Conservation (phyloP, 92 coral and sea anemone genomes). For the Bergia sp. region DNA sequence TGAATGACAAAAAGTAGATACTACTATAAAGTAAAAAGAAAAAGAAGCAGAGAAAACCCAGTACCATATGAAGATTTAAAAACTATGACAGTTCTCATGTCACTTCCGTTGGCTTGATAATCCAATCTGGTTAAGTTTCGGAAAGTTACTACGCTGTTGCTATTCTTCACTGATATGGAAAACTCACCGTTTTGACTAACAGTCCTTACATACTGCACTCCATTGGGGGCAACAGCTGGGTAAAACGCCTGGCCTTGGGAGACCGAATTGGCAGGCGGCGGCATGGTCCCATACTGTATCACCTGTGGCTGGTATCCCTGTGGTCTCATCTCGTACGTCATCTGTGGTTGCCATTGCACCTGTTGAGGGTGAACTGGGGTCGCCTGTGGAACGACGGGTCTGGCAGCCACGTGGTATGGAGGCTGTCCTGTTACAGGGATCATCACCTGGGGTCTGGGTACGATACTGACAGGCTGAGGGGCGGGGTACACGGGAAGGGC, state of each 20-base stretch:
- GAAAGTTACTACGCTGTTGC: too few relatives aligned
- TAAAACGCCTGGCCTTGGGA: conserved; percentile 66
- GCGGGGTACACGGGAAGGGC: conserved; percentile 83
- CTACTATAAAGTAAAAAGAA: too few relatives aligned
- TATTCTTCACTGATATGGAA: background rate
- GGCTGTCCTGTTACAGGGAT: conserved; percentile 83
- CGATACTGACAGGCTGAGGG: conserved; percentile 77
- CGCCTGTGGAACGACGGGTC: conserved; percentile 65
- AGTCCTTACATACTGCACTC: conserved; percentile 79
- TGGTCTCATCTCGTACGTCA: conserved; percentile 72
- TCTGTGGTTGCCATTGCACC: conserved; percentile 89
- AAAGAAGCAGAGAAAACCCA: too few relatives aligned
- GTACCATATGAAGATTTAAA: too few relatives aligned
- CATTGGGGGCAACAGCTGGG: conserved; percentile 63
- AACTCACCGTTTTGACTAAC: conserved; percentile 42
- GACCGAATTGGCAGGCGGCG: conserved; percentile 60
- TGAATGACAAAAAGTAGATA: too few relatives aligned
- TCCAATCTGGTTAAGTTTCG: too few relatives aligned
- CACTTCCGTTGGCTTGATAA: too few relatives aligned
- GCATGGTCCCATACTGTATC: conserved; percentile 81
- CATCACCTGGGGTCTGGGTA: conserved; percentile 85
- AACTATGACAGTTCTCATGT: too few relatives aligned
- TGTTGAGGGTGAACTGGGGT: conserved; percentile 73
- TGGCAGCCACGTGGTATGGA: conserved; percentile 70
- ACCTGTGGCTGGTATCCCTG: conserved; percentile 80